These are phyloP conservation scores for Tragelaphus imberbis DNA, from an alignment of 2,113 vertebrate genomes.

Conservation along the genomic window DNA sequence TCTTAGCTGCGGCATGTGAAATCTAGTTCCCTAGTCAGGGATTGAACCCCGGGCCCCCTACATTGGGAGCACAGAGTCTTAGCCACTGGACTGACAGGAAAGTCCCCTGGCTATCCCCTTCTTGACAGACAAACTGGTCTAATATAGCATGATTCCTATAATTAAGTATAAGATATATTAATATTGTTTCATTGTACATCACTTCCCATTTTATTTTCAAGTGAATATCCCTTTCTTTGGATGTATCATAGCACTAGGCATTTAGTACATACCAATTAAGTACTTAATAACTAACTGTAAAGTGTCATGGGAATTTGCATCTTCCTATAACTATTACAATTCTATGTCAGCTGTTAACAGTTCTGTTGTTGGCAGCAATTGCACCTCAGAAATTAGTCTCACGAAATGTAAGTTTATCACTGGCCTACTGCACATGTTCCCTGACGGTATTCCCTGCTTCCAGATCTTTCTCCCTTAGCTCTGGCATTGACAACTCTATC, in stretches of 20 bases:
- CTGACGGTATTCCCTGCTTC: background rate
- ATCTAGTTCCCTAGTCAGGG: background rate
- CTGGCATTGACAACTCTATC: background rate
- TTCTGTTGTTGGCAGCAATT: background rate
- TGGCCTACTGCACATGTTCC: background rate
- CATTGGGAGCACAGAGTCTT: background rate
- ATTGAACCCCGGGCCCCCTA: fast-evolving
- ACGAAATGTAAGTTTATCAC: background rate
- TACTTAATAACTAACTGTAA: background rate
- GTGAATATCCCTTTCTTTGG: background rate
- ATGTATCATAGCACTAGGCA: background rate
- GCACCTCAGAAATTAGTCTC: background rate
- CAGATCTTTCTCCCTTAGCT: background rate
- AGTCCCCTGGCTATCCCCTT: background rate
- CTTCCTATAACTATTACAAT: background rate
- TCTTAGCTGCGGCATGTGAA: background rate
- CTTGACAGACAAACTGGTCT: background rate
- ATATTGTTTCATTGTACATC: background rate
- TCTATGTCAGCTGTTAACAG: background rate
- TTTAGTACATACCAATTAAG: background rate
- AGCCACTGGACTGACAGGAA: background rate
- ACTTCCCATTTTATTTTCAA: slow-evolving; percentile 11
- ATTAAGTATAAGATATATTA: background rate
- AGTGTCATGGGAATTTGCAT: background rate
- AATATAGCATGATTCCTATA: background rate